Base-by-base conservation (phyloP, 2,888 invertebrate species). In the Pocota personata region DNA sequence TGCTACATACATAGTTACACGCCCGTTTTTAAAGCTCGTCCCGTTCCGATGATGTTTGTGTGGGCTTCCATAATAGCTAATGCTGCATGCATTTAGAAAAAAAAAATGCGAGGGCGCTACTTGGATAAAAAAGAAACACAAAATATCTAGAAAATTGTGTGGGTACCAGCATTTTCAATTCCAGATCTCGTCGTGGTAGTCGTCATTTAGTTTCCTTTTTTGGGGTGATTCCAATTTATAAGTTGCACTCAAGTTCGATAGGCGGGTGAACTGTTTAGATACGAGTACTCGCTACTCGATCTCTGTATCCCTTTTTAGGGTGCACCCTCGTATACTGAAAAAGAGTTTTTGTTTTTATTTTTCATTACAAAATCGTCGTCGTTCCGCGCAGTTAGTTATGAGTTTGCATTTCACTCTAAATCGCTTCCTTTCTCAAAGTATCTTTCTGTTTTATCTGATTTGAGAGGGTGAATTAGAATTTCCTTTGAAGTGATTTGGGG, bases 21-120 rank as follows among this genome's bases (percentile, higher is more conserved):
- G 75, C 82, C 82, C 72, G 76, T 82, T 86, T 82, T 60, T 37
- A 86, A 82, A 82, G 82, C 86, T 86, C 86, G 82, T 86, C 86
- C 82, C 86, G 80, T 80, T 76, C 60, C 76, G 60, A 75, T 69
- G 55, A 46, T 60, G 55, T 57, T 40, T 27, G 82, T 86, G 86
- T 86, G 86, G 82, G 86, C 76, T 75, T 78, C 72, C 58, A 71
- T 30, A 50, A 80, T 64, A 55, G 27, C 82, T 50, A 71, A 50
- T 71, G 73, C 80, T 79, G 67, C 73, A 58, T 64, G 50, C 32
- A 69, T 30, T 32, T 3, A 50, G 1, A 67, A 30, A 19, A 24
- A 64, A 64, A 40, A 72, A 60, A 72, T 72, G 86, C 80, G 86
- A 86, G 82, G 86, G 86, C 82, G 86, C 71, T 62, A 52, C 52